Conservation (phyloP, 2,113 vertebrate species). For the Brachypodius melanocephalos region DNA sequence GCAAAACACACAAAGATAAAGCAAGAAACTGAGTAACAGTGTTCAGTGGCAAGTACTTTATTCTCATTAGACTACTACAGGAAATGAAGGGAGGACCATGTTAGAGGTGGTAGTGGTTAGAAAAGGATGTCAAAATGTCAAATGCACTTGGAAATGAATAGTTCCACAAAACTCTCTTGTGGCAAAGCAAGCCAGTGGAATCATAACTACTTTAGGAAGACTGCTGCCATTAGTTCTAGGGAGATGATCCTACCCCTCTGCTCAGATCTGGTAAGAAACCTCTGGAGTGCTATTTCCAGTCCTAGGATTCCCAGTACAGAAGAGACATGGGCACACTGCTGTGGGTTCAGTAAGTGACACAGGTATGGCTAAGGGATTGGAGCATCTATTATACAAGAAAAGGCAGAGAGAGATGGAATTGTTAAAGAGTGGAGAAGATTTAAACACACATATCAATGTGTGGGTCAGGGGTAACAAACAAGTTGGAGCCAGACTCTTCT, state of each 20-base stretch:
- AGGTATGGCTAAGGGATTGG: not conserved
- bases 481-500: not conserved
- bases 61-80: not conserved
- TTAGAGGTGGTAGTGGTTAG: not conserved
- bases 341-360: not conserved
- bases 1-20: not conserved
- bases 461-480: not conserved
- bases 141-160: not conserved
- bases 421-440: not conserved
- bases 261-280: not conserved
- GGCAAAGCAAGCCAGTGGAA: not conserved
- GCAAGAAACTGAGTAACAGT: not conserved
- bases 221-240: not conserved
- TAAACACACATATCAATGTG: not conserved
- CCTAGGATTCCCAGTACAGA: not conserved
- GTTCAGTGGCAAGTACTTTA: not conserved
- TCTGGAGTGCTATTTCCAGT: not conserved
- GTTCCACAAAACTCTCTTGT: not conserved
- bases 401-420: not conserved
- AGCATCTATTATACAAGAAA: not conserved
- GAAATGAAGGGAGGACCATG: not conserved
- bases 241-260: not conserved
- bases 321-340: not conserved
- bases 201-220: not conserved
- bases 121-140: not conserved